phyloP scores from a whole-genome alignment of 2,113 vertebrate species.

The Corydoras sp. region DNA sequence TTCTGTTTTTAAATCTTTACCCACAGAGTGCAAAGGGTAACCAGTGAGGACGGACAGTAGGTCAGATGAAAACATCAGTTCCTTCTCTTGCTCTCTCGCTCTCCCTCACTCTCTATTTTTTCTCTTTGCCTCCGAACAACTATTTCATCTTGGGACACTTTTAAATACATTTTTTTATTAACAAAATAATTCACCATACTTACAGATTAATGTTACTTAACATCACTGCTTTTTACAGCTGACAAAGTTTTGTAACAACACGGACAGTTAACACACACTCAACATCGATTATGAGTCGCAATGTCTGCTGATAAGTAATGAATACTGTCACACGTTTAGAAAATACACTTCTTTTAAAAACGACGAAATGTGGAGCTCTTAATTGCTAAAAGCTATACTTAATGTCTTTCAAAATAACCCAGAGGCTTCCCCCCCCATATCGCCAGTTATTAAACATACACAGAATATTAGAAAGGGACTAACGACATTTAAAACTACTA shows the following conservation, averaged over 20 bases:
- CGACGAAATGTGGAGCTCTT: slow-evolving; percentile 22
- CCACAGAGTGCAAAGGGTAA: too few relatives aligned
- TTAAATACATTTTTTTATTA: slow-evolving; percentile 60
- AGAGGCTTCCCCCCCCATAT: slow-evolving; percentile 46
- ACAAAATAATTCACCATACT: slow-evolving; percentile 66
- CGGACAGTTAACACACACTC: slow-evolving; percentile 35
- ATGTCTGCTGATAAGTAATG: slow-evolving; percentile 51
- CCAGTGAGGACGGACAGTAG: too few relatives aligned
- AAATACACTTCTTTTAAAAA: slow-evolving; percentile 42
- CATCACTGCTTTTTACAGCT: slow-evolving; percentile 51
- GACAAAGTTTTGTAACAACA: slow-evolving; percentile 29
- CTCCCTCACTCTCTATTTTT: too few relatives aligned
- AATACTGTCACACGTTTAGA: slow-evolving; percentile 48
- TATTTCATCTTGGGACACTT: neutral
- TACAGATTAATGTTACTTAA: slow-evolving; percentile 60
- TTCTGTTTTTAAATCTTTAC: too few relatives aligned
- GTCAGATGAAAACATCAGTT: too few relatives aligned
- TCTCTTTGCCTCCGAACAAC: neutral
- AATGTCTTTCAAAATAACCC: slow-evolving; percentile 24
- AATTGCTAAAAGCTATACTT: slow-evolving; percentile 20
- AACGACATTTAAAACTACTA: slow-evolving; percentile 35
- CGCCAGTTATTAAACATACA: slow-evolving; percentile 23
- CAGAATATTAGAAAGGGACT: slow-evolving; percentile 13
- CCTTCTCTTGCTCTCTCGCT: too few relatives aligned
- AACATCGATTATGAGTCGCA: slow-evolving; percentile 43